Conservation (phyloP, 2,113 vertebrate species). For the Echinops telfairi region DNA sequence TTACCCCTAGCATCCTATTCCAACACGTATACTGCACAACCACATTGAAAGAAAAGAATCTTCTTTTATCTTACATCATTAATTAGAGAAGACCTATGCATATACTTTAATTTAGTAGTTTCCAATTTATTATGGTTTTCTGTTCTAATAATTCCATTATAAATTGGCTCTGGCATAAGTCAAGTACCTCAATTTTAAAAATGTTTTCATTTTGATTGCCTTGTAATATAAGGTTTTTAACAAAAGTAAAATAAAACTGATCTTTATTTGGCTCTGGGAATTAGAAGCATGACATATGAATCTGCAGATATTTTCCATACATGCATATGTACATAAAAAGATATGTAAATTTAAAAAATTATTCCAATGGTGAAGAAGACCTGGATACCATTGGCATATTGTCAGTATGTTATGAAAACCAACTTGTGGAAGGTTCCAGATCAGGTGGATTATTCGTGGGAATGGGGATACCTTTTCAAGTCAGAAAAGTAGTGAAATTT, state of each 20-base stretch:
- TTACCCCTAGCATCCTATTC: background rate
- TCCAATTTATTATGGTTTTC: background rate
- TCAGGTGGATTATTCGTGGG: too few relatives aligned
- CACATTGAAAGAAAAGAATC: background rate
- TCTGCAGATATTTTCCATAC: background rate
- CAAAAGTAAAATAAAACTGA: background rate
- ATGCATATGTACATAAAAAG: background rate
- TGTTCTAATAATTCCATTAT: background rate
- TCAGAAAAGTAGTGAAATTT: too few relatives aligned
- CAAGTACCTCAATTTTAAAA: background rate
- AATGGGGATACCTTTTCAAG: too few relatives aligned
- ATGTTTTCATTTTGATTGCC: background rate
- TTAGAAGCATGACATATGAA: background rate
- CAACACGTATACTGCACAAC: background rate
- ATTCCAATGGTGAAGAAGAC: too few relatives aligned
- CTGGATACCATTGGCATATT: too few relatives aligned
- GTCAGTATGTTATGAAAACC: too few relatives aligned
- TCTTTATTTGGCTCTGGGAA: background rate
- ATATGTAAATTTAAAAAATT: background rate
- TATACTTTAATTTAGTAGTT: conserved; percentile 12
- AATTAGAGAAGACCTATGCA: background rate
- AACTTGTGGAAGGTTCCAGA: too few relatives aligned
- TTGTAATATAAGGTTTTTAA: background rate
- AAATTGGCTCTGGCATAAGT: background rate
- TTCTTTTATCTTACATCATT: conserved; percentile 25